These are phyloP conservation scores for Gracilinanus agilis DNA, from an alignment of 2,113 vertebrate species.

Conservation along the genomic window DNA sequence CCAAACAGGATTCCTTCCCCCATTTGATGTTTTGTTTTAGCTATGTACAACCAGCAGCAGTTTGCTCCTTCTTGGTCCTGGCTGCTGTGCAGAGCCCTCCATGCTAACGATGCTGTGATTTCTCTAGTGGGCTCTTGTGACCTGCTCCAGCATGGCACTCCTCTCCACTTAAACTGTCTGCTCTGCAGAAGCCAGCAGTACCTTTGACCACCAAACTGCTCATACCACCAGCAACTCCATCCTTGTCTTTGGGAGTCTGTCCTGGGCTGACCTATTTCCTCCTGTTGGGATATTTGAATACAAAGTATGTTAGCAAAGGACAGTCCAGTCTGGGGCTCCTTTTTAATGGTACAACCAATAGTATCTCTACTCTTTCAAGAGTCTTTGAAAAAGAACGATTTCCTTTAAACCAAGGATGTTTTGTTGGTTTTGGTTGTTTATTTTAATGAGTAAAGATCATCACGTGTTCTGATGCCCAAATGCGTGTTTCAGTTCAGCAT, in stretches of 20 bases:
- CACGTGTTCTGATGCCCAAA: slow-evolving; percentile 1
- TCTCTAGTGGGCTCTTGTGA: slow-evolving; percentile 67
- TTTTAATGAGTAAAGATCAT: slow-evolving; percentile 43
- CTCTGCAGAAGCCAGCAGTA: slow-evolving; percentile 44
- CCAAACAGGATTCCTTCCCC: background rate
- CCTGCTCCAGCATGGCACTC: slow-evolving; percentile 14
- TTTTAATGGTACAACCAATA: slow-evolving; percentile 68
- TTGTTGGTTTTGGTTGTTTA: slow-evolving; percentile 14
- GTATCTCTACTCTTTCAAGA: slow-evolving; percentile 65
- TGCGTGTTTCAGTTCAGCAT: background rate
- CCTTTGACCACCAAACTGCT: slow-evolving; percentile 61
- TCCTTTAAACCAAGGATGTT: background rate
- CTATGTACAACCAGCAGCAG: slow-evolving; percentile 12
- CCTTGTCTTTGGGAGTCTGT: slow-evolving; percentile 67
- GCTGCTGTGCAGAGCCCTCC: slow-evolving; percentile 33
- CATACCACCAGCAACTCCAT: slow-evolving; percentile 59
- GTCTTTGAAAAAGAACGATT: background rate
- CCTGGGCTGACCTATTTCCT: slow-evolving; percentile 49
- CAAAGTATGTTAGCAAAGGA: slow-evolving; percentile 61
- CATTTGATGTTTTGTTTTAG: slow-evolving; percentile 6
- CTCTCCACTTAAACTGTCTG: slow-evolving; percentile 57
- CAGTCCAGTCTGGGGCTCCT: slow-evolving; percentile 70
- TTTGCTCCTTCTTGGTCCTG: slow-evolving; percentile 40
- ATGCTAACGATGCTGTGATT: slow-evolving; percentile 49
- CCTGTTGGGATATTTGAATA: slow-evolving; percentile 68